A percentile compares a stretch with the other conserved stretches of the same genome.
Conservation (phyloP, 1,140 invertebrate species). For the Dreissena rostriformis region DNA sequence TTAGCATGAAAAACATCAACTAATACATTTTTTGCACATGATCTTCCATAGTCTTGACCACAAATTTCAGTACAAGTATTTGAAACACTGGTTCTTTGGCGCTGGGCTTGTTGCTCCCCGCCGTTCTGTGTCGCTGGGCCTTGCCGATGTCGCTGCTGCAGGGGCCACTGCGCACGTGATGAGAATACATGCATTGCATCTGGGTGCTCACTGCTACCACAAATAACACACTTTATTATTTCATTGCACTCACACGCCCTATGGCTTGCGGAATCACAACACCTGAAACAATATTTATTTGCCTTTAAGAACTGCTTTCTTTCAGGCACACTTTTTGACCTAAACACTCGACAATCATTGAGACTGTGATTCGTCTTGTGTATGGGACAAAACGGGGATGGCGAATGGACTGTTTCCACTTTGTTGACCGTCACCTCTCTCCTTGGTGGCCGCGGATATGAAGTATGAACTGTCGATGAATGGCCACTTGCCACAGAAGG, state of each 20-base stretch:
- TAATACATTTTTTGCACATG: conserved; percentile 44
- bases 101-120: background rate
- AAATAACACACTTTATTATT: conserved; percentile 22
- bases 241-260: conserved; percentile 21
- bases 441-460: background rate
- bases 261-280: conserved; percentile 39
- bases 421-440: background rate
- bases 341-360: conserved; percentile 41
- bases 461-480: background rate
- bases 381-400: conserved; percentile 2
- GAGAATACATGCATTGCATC: conserved; percentile 10
- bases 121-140: background rate
- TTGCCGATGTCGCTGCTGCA: no score
- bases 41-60: conserved; percentile 27
- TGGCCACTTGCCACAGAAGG: background rate
- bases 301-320: conserved; percentile 15
- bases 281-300: conserved; percentile 41
- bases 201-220: conserved; percentile 39
- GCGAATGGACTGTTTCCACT: background rate
- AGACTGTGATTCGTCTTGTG: conserved; percentile 31
- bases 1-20: background rate
- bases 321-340: conserved; percentile 14
- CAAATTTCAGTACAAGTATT: conserved; percentile 41
- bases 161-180: no score
- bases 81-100: background rate